Evolutionary conservation across 1,140 invertebrate genomes (phyloP).

Genomic region (Manduca sexta): DNA sequence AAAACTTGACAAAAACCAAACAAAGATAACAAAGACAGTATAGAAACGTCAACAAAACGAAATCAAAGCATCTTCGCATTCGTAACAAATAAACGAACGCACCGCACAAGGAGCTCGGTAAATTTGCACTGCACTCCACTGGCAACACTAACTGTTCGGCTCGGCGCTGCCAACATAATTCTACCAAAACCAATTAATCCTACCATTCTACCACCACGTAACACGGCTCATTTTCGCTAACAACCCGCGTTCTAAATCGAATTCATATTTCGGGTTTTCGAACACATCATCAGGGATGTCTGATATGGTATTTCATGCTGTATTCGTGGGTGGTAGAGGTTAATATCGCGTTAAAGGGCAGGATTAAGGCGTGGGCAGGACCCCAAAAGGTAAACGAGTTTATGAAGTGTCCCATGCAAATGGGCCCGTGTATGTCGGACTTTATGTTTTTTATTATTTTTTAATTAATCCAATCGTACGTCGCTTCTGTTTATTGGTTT

Average conservation of each 20-base stretch:
- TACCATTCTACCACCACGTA: too few species aligned
- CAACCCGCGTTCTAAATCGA: too few species aligned
- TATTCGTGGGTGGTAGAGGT: background rate
- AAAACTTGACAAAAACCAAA: background rate
- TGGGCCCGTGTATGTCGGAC: slow-evolving; percentile 7
- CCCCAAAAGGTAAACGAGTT: slow-evolving; percentile 31
- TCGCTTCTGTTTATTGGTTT: slow-evolving; percentile 5
- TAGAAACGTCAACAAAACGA: slow-evolving; percentile 49
- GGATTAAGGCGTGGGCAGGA: slow-evolving; percentile 23
- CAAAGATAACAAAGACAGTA: slow-evolving; percentile 8
- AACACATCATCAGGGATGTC: slow-evolving; percentile 9
- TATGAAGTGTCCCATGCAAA: slow-evolving; percentile 46
- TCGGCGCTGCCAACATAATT: slow-evolving; percentile 33
- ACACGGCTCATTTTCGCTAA: too few species aligned
- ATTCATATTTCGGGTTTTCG: too few species aligned
- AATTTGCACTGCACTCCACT: slow-evolving; percentile 64
- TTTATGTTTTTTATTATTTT: slow-evolving; percentile 2
- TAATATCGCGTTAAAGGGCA: slow-evolving; percentile 19
- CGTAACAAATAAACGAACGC: slow-evolving; percentile 44
- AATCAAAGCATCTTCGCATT: slow-evolving; percentile 44
- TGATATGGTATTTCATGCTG: background rate
- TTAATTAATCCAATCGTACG: slow-evolving; percentile 6
- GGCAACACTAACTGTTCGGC: slow-evolving; percentile 59
- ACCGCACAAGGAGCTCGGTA: slow-evolving; percentile 52
- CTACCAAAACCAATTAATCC: too few species aligned